phyloP scores from a whole-genome alignment of 2,113 vertebrate species.

The Sceloporus tristichus region DNA sequence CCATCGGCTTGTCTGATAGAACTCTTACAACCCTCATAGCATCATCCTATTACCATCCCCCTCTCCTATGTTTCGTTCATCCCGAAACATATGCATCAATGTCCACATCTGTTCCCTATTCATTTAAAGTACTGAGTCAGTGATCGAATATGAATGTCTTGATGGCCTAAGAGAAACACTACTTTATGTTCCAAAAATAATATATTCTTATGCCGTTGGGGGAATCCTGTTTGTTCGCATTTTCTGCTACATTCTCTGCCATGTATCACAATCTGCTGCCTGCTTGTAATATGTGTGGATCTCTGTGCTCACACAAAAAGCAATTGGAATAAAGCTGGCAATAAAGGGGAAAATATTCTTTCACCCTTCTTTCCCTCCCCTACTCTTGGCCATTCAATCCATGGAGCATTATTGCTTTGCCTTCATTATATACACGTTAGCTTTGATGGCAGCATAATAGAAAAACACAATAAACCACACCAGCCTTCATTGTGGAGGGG shows the following conservation, averaged over 20 bases:
- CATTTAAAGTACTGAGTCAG: background rate
- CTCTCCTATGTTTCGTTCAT: background rate
- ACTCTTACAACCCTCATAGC: background rate
- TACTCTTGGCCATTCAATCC: slow-evolving; percentile 39
- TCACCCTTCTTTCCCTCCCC: slow-evolving; percentile 15
- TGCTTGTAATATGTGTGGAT: background rate
- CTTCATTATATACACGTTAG: fast-evolving
- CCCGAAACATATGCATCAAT: background rate
- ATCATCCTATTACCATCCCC: background rate
- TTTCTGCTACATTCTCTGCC: background rate
- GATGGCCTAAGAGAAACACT: background rate
- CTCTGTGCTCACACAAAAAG: background rate
- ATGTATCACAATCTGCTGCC: background rate
- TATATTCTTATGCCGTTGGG: background rate
- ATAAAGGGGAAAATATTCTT: slow-evolving; percentile 23
- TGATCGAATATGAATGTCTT: background rate
- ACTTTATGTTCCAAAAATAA: background rate
- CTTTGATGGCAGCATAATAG: slow-evolving; percentile 27
- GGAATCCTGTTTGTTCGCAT: too few species aligned
- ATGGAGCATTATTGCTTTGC: slow-evolving; percentile 51
- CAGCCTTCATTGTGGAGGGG: fast-evolving
- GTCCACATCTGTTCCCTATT: background rate
- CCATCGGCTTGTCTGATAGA: too few species aligned
- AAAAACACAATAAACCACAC: background rate
- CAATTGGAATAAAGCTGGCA: slow-evolving; percentile 39